Base-by-base conservation (phyloP, 2,113 vertebrate species). In the Passer montanus region DNA sequence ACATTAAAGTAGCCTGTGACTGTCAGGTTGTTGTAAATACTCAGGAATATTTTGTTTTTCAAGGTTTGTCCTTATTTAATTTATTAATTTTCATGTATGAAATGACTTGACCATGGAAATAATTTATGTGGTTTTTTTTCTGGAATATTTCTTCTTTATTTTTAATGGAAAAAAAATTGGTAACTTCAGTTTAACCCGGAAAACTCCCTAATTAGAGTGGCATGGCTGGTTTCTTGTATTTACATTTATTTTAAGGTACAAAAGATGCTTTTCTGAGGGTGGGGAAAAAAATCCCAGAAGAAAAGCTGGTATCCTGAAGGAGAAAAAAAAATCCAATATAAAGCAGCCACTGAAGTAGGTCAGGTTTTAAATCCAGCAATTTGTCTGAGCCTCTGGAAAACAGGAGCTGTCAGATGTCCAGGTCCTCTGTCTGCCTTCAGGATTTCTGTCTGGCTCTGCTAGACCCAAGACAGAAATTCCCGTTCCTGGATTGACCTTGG, bases 91-190 rank as follows among this genome's bases (percentile, higher is more conserved):
- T 35, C 19, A 6, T 3, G 31, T 15, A 16, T 6, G 20, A 35
- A 78, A 56, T 1, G 2, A 11, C 3, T 0, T 11, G 28, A 4
- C 11, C 10, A 3, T 2, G 3, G 58, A 27, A 94, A 43, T 8
- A 0, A 9, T 43, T 59, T 6, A 13, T 37, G 39, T 24, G 0
- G 27, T 81, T 13, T 72, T 52, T 37, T 58, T 73, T 10, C 30
- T 24, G 27, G 22, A 21, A 5, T 39, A 39, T 47, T 70, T 60
- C 43, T 69, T 20, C 18, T 26, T 39, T n/a, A 1, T 43, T 53
- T 62, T 81, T 85, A 13, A 53, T 10, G 18, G 9, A 17, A 70
- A 41, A 28, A 2, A 30, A 70, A 5, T 1, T 6, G 33, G 20
- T 30, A 30, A 13, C 13, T 58, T 56, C 5, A 28, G 14, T 31